These are phyloP conservation scores for Temnothorax curvispinosus DNA, from an alignment of 1,140 invertebrate genomes.

Conservation along the genomic window DNA sequence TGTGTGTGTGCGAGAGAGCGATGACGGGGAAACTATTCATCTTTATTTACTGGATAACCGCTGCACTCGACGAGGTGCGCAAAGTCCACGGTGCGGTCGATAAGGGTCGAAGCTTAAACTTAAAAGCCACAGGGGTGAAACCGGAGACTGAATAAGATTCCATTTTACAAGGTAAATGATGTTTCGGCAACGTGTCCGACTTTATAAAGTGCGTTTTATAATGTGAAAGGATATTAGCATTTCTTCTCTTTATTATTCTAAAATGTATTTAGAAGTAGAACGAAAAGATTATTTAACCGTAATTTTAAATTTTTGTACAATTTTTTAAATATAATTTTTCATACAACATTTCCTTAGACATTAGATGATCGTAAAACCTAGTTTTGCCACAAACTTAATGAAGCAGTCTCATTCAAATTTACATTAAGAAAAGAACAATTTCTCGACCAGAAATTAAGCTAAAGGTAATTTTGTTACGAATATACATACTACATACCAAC, in stretches of 20 bases:
- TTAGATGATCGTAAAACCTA: slow-evolving; percentile 5
- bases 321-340: too few species aligned
- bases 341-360: background rate
- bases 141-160: slow-evolving; percentile 53
- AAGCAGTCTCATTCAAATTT: slow-evolving; percentile 4
- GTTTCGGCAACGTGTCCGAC: background rate
- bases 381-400: slow-evolving; percentile 11
- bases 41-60: slow-evolving; percentile 74
- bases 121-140: slow-evolving; percentile 64
- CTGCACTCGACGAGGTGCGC: slow-evolving; percentile 57
- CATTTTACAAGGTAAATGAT: slow-evolving; percentile 47
- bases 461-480: background rate
- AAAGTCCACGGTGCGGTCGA: slow-evolving; percentile 63
- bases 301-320: too few species aligned
- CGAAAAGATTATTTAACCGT: too few species aligned
- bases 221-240: slow-evolving; percentile 8
- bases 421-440: slow-evolving; percentile 11
- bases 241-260: background rate
- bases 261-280: background rate
- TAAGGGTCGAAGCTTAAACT: slow-evolving; percentile 72
- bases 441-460: slow-evolving; percentile 3
- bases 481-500: background rate
- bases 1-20: slow-evolving; percentile 29
- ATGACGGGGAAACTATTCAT: slow-evolving; percentile 73
- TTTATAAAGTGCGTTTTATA: background rate